Conservation (phyloP, 2,888 invertebrate species). For the Ochropacha duplaris region DNA sequence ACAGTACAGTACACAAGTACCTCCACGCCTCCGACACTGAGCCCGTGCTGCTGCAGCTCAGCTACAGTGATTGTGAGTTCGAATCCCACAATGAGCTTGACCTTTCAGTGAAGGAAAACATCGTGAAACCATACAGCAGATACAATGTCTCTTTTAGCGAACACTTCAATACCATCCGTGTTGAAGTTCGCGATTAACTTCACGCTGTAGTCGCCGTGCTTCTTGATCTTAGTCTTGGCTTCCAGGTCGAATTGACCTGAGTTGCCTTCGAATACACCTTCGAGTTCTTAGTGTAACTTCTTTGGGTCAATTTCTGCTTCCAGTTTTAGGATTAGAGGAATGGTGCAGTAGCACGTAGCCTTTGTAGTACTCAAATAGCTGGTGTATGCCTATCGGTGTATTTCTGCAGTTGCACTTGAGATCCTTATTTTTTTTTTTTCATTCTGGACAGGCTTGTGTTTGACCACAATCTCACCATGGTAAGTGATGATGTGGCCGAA, state of each 20-base stretch:
- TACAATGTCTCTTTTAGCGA: constrained; percentile 81
- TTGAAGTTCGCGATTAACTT: constrained; percentile 56
- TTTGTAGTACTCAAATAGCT: too few species aligned
- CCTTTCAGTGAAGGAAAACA: too few species aligned
- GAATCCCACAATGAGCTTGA: too few species aligned
- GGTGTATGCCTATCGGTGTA: too few species aligned
- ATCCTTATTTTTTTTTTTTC: too few species aligned
- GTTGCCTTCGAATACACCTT: constrained; percentile 82
- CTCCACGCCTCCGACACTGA: constrained; percentile 67
- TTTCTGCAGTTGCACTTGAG: too few species aligned
- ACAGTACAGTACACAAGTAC: too few species aligned
- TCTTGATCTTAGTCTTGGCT: constrained; percentile 71
- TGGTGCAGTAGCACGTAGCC: too few species aligned
- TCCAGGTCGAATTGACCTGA: constrained; percentile 84
- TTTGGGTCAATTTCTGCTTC: constrained; percentile 84
- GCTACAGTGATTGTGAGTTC: constrained; percentile 77
- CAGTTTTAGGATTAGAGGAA: constrained; percentile 75
- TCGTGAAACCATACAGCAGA: too few species aligned
- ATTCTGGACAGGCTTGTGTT: too few species aligned
- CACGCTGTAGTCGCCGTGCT: constrained; percentile 66
- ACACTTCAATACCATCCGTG: constrained; percentile 67
- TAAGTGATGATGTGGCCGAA: too few species aligned
- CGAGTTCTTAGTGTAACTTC: constrained; percentile 80
- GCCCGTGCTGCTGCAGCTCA: constrained; percentile 65
- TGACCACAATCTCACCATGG: too few species aligned